These are phyloP conservation scores for Diplodus puntazzo DNA, from an alignment of 2,797 vertebrate genomes.

Conservation along the genomic window DNA sequence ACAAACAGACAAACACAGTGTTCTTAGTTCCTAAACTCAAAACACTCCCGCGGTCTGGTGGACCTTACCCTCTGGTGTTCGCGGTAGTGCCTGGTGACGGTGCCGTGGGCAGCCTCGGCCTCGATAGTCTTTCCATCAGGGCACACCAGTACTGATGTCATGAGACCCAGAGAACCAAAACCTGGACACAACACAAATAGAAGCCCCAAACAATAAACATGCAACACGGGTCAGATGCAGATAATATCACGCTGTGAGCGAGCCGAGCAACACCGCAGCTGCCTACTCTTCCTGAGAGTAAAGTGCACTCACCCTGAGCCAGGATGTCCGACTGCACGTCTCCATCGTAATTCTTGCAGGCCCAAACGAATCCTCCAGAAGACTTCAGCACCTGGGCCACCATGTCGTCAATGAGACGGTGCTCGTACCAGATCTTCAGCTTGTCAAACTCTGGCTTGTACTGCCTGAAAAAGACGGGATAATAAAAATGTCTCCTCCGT, in stretches of 20 bases:
- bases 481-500: background rate
- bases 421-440: conserved; percentile 98
- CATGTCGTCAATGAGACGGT: conserved; percentile 98
- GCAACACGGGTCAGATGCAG: background rate
- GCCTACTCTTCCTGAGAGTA: background rate
- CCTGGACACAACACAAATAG: conserved; percentile 79
- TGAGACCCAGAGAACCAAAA: conserved; percentile 96
- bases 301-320: conserved; percentile 89
- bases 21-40: background rate
- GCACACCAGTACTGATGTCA: conserved; percentile 96
- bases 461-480: conserved; percentile 79
- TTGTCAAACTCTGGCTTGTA: conserved; percentile 95
- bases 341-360: conserved; percentile 98
- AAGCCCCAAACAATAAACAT: background rate
- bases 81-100: conserved; percentile 96
- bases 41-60: background rate
- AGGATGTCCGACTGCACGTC: conserved; percentile 98
- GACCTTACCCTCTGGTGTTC: conserved; percentile 94
- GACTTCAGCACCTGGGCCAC: conserved; percentile 98
- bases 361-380: conserved; percentile 95
- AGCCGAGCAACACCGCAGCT: background rate
- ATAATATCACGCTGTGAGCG: background rate
- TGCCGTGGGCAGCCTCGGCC: conserved; percentile 95
- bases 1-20: background rate
- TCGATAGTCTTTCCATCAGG: conserved; percentile 97